phyloP scores from a whole-genome alignment of 2,888 invertebrate genomes.

The Lacanobia wlatinum region DNA sequence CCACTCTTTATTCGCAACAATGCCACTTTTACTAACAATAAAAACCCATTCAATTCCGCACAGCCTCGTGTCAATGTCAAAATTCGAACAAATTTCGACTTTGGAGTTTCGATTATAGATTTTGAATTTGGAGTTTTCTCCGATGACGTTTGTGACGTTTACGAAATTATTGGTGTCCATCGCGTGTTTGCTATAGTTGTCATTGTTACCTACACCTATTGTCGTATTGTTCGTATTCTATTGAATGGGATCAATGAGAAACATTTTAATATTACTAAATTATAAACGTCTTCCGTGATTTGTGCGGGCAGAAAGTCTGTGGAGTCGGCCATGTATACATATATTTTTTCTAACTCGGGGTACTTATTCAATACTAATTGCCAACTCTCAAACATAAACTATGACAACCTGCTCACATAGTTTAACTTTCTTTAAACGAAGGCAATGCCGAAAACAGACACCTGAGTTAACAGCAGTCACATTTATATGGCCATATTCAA shows the following conservation, averaged over 20 bases:
- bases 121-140: slow-evolving; percentile 19
- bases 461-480: too few species aligned
- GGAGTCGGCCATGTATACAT: slow-evolving; percentile 35
- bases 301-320: slow-evolving; percentile 59
- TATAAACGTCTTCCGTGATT: slow-evolving; percentile 89
- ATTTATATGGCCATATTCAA: too few species aligned
- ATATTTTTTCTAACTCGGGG: neutral
- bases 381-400: neutral
- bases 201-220: slow-evolving; percentile 90
- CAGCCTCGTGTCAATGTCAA: slow-evolving; percentile 49
- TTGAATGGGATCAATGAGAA: slow-evolving; percentile 87
- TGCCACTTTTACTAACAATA: slow-evolving; percentile 87
- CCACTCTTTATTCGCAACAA: slow-evolving; percentile 88
- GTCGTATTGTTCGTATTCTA: slow-evolving; percentile 87
- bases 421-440: too few species aligned
- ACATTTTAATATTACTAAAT: slow-evolving; percentile 91
- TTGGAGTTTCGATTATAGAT: slow-evolving; percentile 24
- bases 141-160: slow-evolving; percentile 64
- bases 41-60: slow-evolving; percentile 51
- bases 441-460: too few species aligned
- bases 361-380: neutral
- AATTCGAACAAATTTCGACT: slow-evolving; percentile 52
- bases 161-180: slow-evolving; percentile 69
- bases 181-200: slow-evolving; percentile 89
- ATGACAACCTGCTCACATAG: neutral